Conservation (phyloP, 2,113 vertebrate species). For the Candoia aspera region DNA sequence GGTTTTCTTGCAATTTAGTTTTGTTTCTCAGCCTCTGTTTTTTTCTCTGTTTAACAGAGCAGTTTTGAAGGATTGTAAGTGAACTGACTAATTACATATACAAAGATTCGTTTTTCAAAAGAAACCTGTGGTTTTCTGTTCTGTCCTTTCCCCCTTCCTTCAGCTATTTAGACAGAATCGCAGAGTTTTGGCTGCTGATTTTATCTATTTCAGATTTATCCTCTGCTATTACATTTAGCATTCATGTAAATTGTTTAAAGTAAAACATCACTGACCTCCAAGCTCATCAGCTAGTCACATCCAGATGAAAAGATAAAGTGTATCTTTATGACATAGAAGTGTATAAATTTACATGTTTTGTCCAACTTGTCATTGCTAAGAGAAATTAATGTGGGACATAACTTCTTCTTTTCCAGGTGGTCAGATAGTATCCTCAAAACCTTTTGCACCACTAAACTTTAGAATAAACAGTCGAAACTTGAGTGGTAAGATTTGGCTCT, state of each 20-base stretch:
- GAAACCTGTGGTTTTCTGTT: background rate
- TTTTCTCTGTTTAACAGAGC: background rate
- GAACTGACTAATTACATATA: background rate
- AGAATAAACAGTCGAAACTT: slow-evolving; percentile 99
- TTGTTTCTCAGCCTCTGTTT: background rate
- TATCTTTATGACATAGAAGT: background rate
- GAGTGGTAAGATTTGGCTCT: slow-evolving; percentile 83
- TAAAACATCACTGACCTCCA: background rate
- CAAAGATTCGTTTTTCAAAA: background rate
- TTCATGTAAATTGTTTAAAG: background rate
- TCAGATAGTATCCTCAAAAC: slow-evolving; percentile 99
- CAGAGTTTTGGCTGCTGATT: background rate
- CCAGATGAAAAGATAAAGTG: background rate
- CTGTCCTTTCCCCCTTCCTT: background rate
- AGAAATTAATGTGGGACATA: slow-evolving; percentile 17
- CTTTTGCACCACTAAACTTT: slow-evolving; percentile 98
- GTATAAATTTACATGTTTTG: background rate
- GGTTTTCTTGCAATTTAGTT: background rate
- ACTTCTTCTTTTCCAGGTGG: slow-evolving; percentile 80
- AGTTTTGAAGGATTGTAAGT: background rate
- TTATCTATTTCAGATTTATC: background rate
- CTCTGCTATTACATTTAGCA: background rate
- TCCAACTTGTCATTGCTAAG: background rate
- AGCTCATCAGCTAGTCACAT: background rate
- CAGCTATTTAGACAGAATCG: background rate